Evolutionary conservation across 2,113 vertebrate genomes (phyloP).

Genomic region (Sitta europaea): DNA sequence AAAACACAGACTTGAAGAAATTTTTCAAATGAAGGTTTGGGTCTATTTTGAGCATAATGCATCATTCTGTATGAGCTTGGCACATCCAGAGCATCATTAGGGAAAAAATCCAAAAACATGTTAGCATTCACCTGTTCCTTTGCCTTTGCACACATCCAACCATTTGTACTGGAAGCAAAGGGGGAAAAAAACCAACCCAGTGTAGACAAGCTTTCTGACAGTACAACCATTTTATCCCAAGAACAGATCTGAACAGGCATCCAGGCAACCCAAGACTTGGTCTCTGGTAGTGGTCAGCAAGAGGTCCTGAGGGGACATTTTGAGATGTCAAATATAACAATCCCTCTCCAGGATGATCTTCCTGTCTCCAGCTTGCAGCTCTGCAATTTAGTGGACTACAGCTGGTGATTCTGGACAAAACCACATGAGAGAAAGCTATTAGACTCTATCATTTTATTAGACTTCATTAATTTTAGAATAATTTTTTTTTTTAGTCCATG

Average conservation of each 20-base stretch:
- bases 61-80: background rate
- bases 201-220: background rate
- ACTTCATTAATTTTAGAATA: background rate
- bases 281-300: background rate
- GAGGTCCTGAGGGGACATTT: background rate
- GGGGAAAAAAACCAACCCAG: fast-evolving
- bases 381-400: background rate
- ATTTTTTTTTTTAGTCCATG: background rate
- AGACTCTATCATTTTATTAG: no score
- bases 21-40: background rate
- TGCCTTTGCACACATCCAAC: background rate
- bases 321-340: background rate
- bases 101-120: background rate
- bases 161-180: background rate
- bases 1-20: background rate
- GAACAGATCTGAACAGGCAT: background rate
- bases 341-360: background rate
- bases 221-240: background rate
- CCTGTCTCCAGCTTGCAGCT: background rate
- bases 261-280: background rate
- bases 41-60: background rate
- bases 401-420: background rate
- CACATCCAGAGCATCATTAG: fast-evolving
- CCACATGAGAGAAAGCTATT: background rate
- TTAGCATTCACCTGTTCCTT: background rate